Conservation (phyloP, 2,888 invertebrate genomes). For the Caenorhabditis drosophilae region DNA sequence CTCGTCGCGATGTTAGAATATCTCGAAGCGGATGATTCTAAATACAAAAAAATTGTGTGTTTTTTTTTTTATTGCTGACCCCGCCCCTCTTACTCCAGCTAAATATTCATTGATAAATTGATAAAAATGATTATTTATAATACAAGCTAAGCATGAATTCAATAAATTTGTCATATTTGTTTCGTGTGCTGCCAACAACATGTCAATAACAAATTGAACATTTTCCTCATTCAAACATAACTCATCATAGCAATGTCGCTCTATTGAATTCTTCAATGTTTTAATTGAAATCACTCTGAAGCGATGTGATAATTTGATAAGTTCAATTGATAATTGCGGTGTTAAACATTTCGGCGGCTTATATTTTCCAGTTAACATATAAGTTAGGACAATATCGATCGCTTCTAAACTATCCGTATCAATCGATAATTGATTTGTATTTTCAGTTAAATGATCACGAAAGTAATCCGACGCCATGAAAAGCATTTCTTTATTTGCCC, state of each 20-base stretch:
- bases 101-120: neutral
- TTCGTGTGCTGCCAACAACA: neutral
- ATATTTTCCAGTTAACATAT: neutral
- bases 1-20: neutral
- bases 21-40: neutral
- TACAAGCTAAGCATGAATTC: neutral
- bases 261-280: neutral
- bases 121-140: neutral
- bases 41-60: no score
- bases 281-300: neutral
- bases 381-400: neutral
- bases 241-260: neutral
- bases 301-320: neutral
- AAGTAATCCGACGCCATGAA: neutral
- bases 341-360: neutral
- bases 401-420: neutral
- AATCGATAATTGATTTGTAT: neutral
- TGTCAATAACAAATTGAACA: neutral
- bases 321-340: neutral
- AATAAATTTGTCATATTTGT: neutral
- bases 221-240: neutral
- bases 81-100: no score
- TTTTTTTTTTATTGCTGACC: no score
- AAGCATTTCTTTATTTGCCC: neutral
- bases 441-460: neutral